Base-by-base conservation (phyloP, 1,140 invertebrate species). In the Conus betulinus region DNA sequence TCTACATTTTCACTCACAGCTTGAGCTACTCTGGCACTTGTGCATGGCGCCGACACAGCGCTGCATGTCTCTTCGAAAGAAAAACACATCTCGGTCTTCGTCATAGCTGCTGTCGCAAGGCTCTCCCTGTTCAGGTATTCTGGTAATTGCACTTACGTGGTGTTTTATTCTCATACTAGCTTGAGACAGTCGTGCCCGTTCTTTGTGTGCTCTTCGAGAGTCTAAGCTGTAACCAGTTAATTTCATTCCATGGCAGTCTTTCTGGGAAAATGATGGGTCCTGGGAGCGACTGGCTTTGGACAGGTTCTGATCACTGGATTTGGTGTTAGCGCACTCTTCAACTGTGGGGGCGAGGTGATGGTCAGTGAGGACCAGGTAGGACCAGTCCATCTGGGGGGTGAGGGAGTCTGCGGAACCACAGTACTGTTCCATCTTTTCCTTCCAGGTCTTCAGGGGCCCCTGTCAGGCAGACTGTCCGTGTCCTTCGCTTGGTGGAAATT, bases 341-440 rank as follows among this genome's bases (percentile, higher is more conserved):
- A 23, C n/a, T 51, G 11, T 17, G 13, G 39, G 27, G 23, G 71
- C 71, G 55, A 79, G 57, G 53, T 20, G 71, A 57, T 55, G 55
- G 27, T 87, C 87, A 5, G 84, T 83, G 23, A 87, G 81, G 55
- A 71, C 84, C 8, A 90, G 78, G 53, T 89, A 90, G 23, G 90
- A 88, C 90, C 90, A 90, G 79, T 90, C 90, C 20, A 90, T 85
- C 78, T 89, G 88, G 0, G 90, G 88, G 3, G 90, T 89, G 20
- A 88, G 71, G 53, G 85, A 90, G 15, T 88, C 84, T 23, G 60
- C 55, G 17, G 82, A 85, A 3, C 88, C 89, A 53, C 60, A 87
- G n/a, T 78, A n/a, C 0, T n/a, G 71, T 52, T 87, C 85, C 85
- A 79, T 79, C 85, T 53, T 87, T 60, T 53, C 71, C n/a, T 57